A percentile compares a stretch with the other conserved stretches of the same genome.
Conservation (phyloP, 2,888 invertebrate genomes). For the Ptilodon capucinus region DNA sequence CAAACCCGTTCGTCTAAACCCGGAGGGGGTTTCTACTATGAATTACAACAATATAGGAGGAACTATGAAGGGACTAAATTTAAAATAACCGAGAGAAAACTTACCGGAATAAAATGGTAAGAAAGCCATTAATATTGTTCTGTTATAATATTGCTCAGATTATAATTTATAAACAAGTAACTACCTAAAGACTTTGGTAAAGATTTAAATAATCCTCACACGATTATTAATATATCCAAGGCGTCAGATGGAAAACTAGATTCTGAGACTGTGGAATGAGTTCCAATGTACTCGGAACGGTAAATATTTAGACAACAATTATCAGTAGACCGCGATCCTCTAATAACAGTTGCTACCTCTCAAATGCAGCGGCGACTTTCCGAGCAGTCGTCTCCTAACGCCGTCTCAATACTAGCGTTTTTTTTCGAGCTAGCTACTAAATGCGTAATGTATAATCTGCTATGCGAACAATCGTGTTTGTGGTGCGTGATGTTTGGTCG, state of each 20-base stretch:
- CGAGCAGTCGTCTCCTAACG: conserved; percentile 28
- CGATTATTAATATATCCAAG: conserved; percentile 20
- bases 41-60: too few species aligned
- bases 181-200: neutral
- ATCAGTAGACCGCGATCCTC: conserved; percentile 66
- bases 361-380: conserved; percentile 12
- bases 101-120: too few species aligned
- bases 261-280: conserved; percentile 50
- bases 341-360: conserved; percentile 49
- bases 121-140: too few species aligned
- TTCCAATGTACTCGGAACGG: conserved; percentile 59
- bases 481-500: conserved; percentile 25
- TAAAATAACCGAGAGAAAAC: too few species aligned
- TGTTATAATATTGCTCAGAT: too few species aligned
- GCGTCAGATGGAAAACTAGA: conserved; percentile 42
- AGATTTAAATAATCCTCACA: conserved; percentile 16
- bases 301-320: conserved; percentile 78
- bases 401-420: conserved; percentile 16
- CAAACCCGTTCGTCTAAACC: too few species aligned
- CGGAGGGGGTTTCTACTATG: too few species aligned
- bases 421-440: conserved; percentile 1
- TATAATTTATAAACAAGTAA: too few species aligned
- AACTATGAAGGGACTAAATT: too few species aligned
- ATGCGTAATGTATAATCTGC: conserved; percentile 39
- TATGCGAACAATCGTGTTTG: conserved; percentile 13